Base-by-base conservation (phyloP, 2,113 vertebrate genomes). In the Platichthys stellatus region DNA sequence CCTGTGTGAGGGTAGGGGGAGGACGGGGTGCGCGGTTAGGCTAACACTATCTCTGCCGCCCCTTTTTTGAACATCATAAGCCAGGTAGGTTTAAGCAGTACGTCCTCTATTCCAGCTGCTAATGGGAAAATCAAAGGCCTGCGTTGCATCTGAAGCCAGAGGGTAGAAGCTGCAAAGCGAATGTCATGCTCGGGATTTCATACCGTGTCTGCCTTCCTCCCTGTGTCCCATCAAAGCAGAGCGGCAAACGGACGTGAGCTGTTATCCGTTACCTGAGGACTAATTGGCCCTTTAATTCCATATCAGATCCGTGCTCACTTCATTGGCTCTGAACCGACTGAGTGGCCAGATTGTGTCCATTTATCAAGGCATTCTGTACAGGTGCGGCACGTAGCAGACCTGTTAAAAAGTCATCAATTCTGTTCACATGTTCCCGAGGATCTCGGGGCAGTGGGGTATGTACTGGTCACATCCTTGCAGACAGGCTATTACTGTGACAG, bases 101-200 rank as follows among this genome's bases (percentile, higher is more conserved):
- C 20, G 40, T 83, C 76, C 59, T 89, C 73, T 69, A 43, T 64
- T 83, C 49, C 6, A 18, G 54, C 71, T 61, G 60, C 76, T 88
- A 80, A 91, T 81, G 61, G 72, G 78, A 80, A 88, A 89, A 91
- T 90, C 85, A 92, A 87, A 91, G 83, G 63, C 26, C 57, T 28
- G 72, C 72, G 66, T 75, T 24, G 21, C 38, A 54, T 84, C 64
- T 86, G 81, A 79, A 81, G 71, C 70, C 72, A n/a, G 72, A 78
- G 69, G 83, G 53, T 63, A 31, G 61, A 68, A 72, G 67, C 23
- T 20, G 65, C 66, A 74, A 78, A 88, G 69, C 72, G 79, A 84
- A 66, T 2, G 14, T 18, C 5, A 28, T 21, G 66, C 67, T 79
- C 31, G 1, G 61, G 64, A 74, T 79, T 72, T 86, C 71, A 78